Conservation (phyloP, 1,140 invertebrate genomes). For the Macrosteles quadrilineatus region DNA sequence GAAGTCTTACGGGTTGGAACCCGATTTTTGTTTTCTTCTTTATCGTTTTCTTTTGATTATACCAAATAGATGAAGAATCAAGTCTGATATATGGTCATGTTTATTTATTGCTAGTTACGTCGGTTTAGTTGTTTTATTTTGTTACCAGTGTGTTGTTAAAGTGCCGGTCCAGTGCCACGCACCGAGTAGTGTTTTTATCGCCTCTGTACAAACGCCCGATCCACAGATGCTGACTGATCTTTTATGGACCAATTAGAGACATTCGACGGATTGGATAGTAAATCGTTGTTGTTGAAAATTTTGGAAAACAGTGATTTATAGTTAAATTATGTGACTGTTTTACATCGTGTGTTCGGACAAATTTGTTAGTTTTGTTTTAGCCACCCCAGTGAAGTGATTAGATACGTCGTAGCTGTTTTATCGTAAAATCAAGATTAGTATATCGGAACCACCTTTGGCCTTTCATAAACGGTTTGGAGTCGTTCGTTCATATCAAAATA, state of each 20-base stretch:
- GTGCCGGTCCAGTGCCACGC: background rate
- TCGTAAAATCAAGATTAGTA: background rate
- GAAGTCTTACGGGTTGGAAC: background rate
- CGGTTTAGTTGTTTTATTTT: constrained; percentile 27
- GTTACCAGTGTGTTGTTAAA: constrained; percentile 23
- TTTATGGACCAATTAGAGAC: constrained; percentile 28
- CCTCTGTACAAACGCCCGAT: constrained; percentile 22
- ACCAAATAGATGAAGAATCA: constrained; percentile 22
- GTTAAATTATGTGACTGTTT: constrained; percentile 23
- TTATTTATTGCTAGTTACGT: constrained; percentile 22
- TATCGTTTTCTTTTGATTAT: constrained; percentile 18
- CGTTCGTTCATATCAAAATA: constrained; percentile 1
- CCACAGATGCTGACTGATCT: constrained; percentile 12
- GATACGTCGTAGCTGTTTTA: background rate
- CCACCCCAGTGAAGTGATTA: background rate
- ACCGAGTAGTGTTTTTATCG: constrained; percentile 16
- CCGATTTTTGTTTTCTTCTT: constrained; percentile 14
- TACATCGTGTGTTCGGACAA: background rate
- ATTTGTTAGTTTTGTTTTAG: constrained; percentile 22
- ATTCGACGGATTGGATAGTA: constrained; percentile 24
- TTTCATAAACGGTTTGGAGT: background rate
- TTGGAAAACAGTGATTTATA: constrained; percentile 12
- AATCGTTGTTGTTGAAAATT: constrained; percentile 25
- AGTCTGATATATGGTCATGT: constrained; percentile 19
- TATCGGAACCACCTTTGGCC: constrained; percentile 19